phyloP scores from a whole-genome alignment of 2,888 invertebrate species.

The Isoperla grammatica region DNA sequence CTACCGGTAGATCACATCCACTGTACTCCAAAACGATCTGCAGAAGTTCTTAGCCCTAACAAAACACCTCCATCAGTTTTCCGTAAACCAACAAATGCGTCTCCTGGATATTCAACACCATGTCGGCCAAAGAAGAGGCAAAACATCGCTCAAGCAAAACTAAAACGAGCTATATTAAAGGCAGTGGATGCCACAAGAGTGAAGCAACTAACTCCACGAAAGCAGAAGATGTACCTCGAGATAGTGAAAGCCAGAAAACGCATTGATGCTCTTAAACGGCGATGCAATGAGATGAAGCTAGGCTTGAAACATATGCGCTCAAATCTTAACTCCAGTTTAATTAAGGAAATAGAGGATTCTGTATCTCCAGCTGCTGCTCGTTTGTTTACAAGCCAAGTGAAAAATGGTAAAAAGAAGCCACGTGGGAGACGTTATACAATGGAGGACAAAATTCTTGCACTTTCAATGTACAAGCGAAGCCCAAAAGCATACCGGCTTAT shows the following conservation, averaged over 20 bases:
- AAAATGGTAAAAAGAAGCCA: background rate
- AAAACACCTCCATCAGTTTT: no score
- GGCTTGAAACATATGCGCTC: background rate
- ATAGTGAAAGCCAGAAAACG: background rate
- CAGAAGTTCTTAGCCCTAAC: no score
- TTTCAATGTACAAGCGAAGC: conserved; percentile 22
- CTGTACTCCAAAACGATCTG: no score
- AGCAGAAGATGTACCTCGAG: background rate
- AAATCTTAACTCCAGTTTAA: background rate
- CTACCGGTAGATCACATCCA: no score
- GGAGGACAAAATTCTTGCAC: conserved; percentile 18
- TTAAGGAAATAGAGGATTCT: background rate
- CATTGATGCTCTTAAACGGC: background rate
- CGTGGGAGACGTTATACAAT: conserved; percentile 7
- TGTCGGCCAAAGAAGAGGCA: no score
- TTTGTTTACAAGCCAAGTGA: background rate
- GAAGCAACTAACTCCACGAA: background rate
- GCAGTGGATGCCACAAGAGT: background rate
- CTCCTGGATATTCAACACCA: no score
- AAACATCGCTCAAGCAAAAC: no score
- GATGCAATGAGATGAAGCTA: background rate
- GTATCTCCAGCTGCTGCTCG: conserved; percentile 1
- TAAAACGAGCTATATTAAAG: background rate
- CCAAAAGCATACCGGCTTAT: conserved; percentile 11
- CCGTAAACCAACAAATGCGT: no score